These are phyloP conservation scores for Decapterus maruadsi DNA, from an alignment of 2,797 vertebrate genomes.

Conservation along the genomic window DNA sequence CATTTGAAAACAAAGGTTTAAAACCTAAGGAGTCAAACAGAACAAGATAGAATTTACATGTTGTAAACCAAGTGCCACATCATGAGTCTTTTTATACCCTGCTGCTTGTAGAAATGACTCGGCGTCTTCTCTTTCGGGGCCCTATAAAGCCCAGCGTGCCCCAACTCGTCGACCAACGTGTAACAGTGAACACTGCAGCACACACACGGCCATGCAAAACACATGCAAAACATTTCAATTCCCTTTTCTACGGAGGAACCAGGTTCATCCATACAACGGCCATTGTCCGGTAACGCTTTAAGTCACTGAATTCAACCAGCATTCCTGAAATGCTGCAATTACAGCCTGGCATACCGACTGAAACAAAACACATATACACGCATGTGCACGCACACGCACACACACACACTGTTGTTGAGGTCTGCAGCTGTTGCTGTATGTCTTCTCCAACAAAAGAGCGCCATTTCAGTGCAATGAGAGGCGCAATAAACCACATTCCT, in stretches of 20 bases:
- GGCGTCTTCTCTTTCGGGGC: constrained; percentile 1
- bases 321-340: constrained; percentile 75
- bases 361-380: constrained; percentile 50
- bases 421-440: constrained; percentile 82
- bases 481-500: constrained; percentile 54
- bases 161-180: not conserved
- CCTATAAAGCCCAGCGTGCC: constrained; percentile 14
- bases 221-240: constrained; percentile 65
- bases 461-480: constrained; percentile 66
- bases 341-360: constrained; percentile 53
- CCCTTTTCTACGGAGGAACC: constrained; percentile 35
- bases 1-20: constrained; percentile 4
- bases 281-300: constrained; percentile 55
- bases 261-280: constrained; percentile 56
- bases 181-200: constrained; percentile 15
- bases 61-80: constrained; percentile 5
- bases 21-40: not conserved
- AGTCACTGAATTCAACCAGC: constrained; percentile 57
- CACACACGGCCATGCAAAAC: constrained; percentile 37
- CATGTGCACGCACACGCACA: constrained; percentile 19
- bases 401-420: constrained; percentile 38
- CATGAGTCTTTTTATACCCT: constrained; percentile 2
- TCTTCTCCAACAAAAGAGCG: constrained; percentile 72
- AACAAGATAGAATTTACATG: not conserved
- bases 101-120: constrained; percentile 8